Evolutionary conservation across 2,888 invertebrate species (phyloP).

Genomic region (Metellina segmentata): DNA sequence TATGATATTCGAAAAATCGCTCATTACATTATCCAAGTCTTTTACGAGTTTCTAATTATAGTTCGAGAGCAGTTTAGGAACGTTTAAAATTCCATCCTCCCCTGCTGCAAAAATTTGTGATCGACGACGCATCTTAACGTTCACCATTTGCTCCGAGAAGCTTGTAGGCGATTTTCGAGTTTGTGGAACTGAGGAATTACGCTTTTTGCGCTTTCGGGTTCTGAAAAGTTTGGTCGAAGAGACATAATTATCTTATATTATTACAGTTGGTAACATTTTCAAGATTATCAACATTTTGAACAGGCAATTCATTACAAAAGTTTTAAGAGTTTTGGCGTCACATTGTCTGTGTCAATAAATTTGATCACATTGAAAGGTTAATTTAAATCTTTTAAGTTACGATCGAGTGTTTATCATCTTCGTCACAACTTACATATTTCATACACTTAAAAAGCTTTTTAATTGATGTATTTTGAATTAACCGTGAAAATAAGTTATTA

Average conservation of each 20-base stretch:
- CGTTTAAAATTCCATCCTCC: slow-evolving; percentile 45
- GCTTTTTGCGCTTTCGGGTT: not conserved
- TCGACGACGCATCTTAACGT: slow-evolving; percentile 42
- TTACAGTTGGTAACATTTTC: not conserved
- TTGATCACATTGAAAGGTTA: too few species aligned
- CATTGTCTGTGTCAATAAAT: too few species aligned
- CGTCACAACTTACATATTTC: too few species aligned
- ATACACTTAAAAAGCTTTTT: too few species aligned
- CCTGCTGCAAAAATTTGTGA: slow-evolving; percentile 50
- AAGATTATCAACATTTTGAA: too few species aligned
- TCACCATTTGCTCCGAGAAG: slow-evolving; percentile 12
- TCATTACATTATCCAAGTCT: slow-evolving; percentile 60
- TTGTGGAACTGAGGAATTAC: not conserved
- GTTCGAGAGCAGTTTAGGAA: slow-evolving; percentile 40
- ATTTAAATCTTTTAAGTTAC: too few species aligned
- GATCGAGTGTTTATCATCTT: too few species aligned
- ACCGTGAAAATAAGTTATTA: too few species aligned
- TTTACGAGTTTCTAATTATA: slow-evolving; percentile 67
- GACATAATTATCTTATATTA: not conserved
- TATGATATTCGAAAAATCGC: slow-evolving; percentile 47
- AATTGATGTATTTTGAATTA: too few species aligned
- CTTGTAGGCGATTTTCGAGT: not conserved
- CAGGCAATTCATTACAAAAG: too few species aligned
- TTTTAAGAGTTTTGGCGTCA: too few species aligned
- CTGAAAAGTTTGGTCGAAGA: not conserved